Conservation (phyloP, 2,113 vertebrate genomes). For the Syngnathus typhle region DNA sequence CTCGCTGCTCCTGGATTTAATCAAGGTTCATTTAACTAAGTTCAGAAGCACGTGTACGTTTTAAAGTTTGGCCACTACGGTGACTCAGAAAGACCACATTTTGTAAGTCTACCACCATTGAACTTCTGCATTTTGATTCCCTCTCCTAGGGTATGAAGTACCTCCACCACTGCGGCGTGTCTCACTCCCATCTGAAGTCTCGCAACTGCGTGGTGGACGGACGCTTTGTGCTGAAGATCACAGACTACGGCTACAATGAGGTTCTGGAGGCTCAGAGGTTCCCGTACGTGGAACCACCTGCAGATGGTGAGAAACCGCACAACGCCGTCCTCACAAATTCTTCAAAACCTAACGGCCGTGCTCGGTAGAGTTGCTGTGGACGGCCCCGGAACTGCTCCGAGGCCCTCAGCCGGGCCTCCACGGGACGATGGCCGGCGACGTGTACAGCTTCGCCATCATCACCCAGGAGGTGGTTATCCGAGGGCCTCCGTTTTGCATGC, state of each 20-base stretch:
- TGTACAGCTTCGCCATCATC: constrained; percentile 77
- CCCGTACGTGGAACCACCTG: constrained; percentile 39
- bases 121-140: not conserved
- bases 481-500: constrained; percentile 72
- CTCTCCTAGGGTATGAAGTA: constrained; percentile 72
- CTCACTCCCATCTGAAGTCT: constrained; percentile 70
- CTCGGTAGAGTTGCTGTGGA: constrained; percentile 70
- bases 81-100: too few species aligned
- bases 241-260: constrained; percentile 70
- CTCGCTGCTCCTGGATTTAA: constrained; percentile 74
- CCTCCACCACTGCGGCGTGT: constrained; percentile 66
- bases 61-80: too few species aligned
- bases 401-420: constrained; percentile 44
- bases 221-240: constrained; percentile 72
- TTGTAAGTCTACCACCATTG: too few species aligned
- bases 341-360: not conserved
- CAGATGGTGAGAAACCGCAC: constrained; percentile 54
- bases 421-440: constrained; percentile 59
- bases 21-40: constrained; percentile 59
- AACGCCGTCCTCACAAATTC: not conserved
- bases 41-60: too few species aligned
- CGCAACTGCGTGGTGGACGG: constrained; percentile 77
- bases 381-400: constrained; percentile 73
- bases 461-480: constrained; percentile 76
- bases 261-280: constrained; percentile 67